These are phyloP conservation scores for Phrynosoma blainvillii DNA, from an alignment of 2,113 vertebrate genomes.

Conservation along the genomic window DNA sequence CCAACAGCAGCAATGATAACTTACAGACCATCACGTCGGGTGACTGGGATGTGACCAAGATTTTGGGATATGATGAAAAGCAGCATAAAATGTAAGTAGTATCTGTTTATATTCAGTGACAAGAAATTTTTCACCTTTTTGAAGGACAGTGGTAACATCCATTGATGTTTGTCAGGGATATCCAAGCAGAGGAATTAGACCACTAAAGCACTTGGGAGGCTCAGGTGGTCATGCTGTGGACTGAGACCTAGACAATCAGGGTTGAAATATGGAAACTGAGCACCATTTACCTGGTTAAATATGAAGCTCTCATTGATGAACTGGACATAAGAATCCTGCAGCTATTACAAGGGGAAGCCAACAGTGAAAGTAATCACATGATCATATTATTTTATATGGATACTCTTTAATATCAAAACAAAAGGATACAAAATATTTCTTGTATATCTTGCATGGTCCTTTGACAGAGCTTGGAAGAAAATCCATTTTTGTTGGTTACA, in stretches of 20 bases:
- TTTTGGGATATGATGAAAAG: constrained; percentile 91
- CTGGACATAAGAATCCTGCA: neutral
- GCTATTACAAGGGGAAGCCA: neutral
- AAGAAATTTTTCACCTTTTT: neutral
- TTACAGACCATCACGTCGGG: constrained; percentile 94
- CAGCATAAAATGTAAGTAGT: constrained; percentile 89
- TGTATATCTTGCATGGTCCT: no score
- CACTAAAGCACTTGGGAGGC: neutral
- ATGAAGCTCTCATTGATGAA: neutral
- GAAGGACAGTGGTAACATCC: no score
- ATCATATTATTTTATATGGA: no score
- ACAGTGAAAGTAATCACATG: neutral
- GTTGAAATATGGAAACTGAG: neutral
- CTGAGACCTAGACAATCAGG: neutral
- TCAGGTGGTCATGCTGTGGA: no score
- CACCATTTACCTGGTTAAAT: neutral
- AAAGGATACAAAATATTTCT: no score
- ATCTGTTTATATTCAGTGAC: neutral
- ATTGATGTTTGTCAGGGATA: neutral
- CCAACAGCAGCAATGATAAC: constrained; percentile 91
- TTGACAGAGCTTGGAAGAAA: no score
- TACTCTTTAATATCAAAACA: no score
- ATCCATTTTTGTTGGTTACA: no score
- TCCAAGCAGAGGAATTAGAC: no score
- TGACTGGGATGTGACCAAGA: constrained; percentile 94